phyloP scores from a whole-genome alignment of 2,113 vertebrate genomes.

The Myotis yumanensis region DNA sequence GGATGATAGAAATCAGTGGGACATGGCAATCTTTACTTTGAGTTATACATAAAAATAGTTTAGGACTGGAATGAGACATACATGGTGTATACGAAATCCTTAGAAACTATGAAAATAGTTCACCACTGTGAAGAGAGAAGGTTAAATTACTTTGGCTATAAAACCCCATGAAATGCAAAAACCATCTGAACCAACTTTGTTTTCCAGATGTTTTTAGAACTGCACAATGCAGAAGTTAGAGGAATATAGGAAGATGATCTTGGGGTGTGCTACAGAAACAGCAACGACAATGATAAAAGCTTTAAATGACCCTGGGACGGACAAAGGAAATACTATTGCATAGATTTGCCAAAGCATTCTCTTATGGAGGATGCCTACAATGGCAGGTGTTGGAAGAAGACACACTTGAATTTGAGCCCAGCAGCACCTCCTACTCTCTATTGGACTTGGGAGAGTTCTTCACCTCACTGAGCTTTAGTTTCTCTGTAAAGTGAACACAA shows the following conservation, averaged over 20 bases:
- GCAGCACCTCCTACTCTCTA: not conserved
- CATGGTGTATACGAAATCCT: slow-evolving; percentile 64
- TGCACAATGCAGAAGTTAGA: slow-evolving; percentile 15
- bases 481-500: slow-evolving; percentile 11
- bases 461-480: not conserved
- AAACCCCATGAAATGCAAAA: slow-evolving; percentile 63
- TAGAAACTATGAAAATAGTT: slow-evolving; percentile 63
- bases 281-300: not conserved
- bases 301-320: not conserved
- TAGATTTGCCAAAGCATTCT: not conserved
- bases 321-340: not conserved
- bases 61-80: slow-evolving; percentile 62
- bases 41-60: slow-evolving; percentile 72
- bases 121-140: slow-evolving; percentile 64
- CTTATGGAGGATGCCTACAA: not conserved
- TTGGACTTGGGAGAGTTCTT: not conserved
- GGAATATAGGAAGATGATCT: slow-evolving; percentile 23
- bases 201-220: slow-evolving; percentile 64
- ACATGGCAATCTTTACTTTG: slow-evolving; percentile 62
- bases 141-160: slow-evolving; percentile 70
- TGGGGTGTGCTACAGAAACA: slow-evolving; percentile 9
- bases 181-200: slow-evolving; percentile 34
- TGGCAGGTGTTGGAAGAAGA: not conserved
- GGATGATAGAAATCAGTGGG: slow-evolving; percentile 71
- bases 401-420: not conserved